Conservation (phyloP, 2,113 vertebrate species). For the Brachyhypopomus gauderio region DNA sequence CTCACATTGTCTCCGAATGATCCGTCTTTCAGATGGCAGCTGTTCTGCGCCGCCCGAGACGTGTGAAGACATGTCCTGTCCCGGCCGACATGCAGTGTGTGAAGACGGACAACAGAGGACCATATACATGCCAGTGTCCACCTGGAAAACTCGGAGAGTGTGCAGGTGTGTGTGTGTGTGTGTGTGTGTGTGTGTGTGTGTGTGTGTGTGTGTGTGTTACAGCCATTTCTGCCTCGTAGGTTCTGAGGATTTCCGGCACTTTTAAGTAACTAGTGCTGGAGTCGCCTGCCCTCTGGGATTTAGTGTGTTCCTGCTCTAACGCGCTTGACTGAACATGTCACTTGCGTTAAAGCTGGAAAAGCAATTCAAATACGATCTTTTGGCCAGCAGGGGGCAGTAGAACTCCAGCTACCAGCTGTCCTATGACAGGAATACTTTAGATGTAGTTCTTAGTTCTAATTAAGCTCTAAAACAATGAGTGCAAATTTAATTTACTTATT, state of each 20-base stretch:
- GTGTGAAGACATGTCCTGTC: slow-evolving; percentile 89
- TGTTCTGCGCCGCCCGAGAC: slow-evolving; percentile 84
- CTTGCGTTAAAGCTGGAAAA: no score
- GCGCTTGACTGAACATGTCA: no score
- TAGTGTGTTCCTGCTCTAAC: no score
- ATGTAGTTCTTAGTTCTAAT: no score
- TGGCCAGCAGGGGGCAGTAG: slow-evolving; percentile 4
- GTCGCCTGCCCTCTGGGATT: no score
- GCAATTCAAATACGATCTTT: no score
- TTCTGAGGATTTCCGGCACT: no score
- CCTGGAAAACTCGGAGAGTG: slow-evolving; percentile 93
- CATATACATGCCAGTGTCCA: slow-evolving; percentile 91
- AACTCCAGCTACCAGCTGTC: neutral
- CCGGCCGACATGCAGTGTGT: slow-evolving; percentile 96
- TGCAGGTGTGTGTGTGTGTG: slow-evolving; percentile 79
- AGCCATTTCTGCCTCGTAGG: neutral
- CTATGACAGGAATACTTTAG: no score
- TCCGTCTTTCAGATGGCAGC: slow-evolving; percentile 76
- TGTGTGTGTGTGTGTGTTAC: neutral
- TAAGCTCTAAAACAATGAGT: no score
- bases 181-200: slow-evolving; percentile 25
- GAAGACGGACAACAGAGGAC: slow-evolving; percentile 81
- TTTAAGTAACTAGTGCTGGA: no score
- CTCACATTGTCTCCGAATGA: neutral
- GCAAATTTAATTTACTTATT: no score